Percentiles rank a stretch among this genome's conserved stretches.
Evolutionary conservation across 37 sponge, comb jelly and placozoan genomes (phyloP).

Genomic region (Diacarnus erythraeanus): DNA sequence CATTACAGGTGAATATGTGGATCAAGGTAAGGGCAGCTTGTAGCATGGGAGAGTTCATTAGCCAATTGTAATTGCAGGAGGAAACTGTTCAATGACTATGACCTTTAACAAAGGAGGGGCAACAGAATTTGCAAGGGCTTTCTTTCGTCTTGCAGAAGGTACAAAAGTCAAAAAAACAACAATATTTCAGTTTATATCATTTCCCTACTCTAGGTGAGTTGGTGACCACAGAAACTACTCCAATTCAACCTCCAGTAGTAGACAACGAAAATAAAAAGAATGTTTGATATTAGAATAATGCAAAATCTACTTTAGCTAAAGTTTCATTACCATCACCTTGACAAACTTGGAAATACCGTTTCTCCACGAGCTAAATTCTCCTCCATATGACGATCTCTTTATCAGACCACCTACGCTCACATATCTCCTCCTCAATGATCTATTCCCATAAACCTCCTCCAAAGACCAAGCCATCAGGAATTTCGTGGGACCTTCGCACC

Average conservation of each 20-base stretch:
- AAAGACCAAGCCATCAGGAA: neutral
- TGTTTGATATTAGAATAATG: too few relatives aligned
- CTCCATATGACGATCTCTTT: neutral
- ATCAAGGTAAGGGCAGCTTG: constrained; percentile 22
- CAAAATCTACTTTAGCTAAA: neutral
- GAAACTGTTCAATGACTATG: constrained; percentile 14
- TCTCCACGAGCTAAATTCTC: neutral
- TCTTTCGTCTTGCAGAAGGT: constrained; percentile 65
- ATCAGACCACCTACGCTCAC: neutral
- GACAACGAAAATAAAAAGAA: constrained; percentile 13
- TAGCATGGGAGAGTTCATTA: neutral
- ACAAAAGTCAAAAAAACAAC: neutral
- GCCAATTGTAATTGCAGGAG: neutral
- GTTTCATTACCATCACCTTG: constrained; percentile 9
- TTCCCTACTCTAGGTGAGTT: constrained; percentile 3
- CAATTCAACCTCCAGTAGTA: neutral
- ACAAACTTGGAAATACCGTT: neutral
- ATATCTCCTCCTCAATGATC: neutral
- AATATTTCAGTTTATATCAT: too few relatives aligned
- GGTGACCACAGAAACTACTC: constrained; percentile 2
- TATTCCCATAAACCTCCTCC: neutral
- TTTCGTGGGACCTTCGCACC: too few relatives aligned
- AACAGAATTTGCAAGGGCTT: constrained; percentile 59
- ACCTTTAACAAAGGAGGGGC: constrained; percentile 62
- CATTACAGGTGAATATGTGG: constrained; percentile 35